These are phyloP conservation scores for Platycnemis pennipes DNA, from an alignment of 2,888 invertebrate genomes.

Conservation along the genomic window DNA sequence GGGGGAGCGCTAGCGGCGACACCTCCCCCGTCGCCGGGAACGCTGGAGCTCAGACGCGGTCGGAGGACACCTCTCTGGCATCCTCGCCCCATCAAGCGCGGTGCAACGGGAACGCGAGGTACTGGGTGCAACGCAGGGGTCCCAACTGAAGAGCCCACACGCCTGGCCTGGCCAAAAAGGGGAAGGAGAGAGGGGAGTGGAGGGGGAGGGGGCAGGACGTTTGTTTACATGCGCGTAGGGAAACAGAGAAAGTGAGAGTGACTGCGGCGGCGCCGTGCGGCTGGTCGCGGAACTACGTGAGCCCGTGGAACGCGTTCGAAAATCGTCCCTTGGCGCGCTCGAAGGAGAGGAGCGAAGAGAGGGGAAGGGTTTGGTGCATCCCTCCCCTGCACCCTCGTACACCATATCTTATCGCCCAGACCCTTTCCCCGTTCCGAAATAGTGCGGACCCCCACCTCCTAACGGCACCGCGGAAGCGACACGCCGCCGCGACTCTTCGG, in stretches of 20 bases:
- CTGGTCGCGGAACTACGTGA: conserved; percentile 12
- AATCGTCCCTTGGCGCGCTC: background rate
- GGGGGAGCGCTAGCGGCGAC: background rate
- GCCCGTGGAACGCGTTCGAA: background rate
- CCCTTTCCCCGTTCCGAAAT: background rate
- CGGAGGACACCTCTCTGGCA: background rate
- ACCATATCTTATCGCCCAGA: background rate
- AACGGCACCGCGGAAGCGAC: background rate
- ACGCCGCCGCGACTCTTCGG: background rate
- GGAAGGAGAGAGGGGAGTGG: background rate
- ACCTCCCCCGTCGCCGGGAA: background rate
- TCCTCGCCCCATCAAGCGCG: background rate
- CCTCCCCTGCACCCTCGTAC: background rate
- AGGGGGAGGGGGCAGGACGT: background rate
- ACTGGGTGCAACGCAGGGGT: conserved; percentile 38
- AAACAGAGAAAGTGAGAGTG: conserved; percentile 62
- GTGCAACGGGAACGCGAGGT: background rate
- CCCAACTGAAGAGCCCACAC: conserved; percentile 30
- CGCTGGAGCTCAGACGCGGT: background rate
- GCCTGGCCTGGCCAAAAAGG: background rate
- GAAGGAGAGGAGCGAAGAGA: background rate
- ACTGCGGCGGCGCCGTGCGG: conserved; percentile 7
- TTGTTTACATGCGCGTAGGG: conserved; percentile 60
- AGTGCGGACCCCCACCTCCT: background rate
- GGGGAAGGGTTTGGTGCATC: background rate